Conservation (phyloP, 2,888 invertebrate species). For the Thymelicus acteon region DNA sequence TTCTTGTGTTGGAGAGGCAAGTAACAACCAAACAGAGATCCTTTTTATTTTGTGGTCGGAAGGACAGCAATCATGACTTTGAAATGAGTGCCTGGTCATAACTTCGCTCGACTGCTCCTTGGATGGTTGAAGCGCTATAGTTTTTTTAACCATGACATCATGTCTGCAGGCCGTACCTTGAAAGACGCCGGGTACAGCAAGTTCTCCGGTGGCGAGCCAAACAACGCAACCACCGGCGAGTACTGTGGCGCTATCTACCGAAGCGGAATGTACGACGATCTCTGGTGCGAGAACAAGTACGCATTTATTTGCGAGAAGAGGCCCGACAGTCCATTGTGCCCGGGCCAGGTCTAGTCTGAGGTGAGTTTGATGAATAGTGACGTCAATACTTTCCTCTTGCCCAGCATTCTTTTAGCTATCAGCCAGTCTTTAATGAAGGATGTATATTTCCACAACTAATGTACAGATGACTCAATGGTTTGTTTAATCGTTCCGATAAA, state of each 20-base stretch:
- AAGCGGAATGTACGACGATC: constrained; percentile 50
- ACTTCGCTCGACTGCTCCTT: background rate
- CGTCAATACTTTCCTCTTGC: background rate
- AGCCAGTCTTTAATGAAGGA: too few species aligned
- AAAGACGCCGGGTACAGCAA: constrained; percentile 55
- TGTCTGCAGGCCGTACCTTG: constrained; percentile 53
- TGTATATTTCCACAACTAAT: too few species aligned
- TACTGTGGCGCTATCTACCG: constrained; percentile 55
- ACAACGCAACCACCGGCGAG: constrained; percentile 50
- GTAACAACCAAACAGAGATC: too few species aligned
- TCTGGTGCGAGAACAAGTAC: constrained; percentile 50
- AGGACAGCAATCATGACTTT: too few species aligned
- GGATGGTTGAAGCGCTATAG: background rate
- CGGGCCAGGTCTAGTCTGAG: background rate
- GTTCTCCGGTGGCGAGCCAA: constrained; percentile 53
- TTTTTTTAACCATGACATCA: background rate
- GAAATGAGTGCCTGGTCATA: too few species aligned
- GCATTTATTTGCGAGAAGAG: constrained; percentile 53
- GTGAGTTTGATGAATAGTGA: background rate
- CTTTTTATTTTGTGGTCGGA: too few species aligned
- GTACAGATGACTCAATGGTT: too few species aligned
- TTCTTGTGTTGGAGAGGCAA: too few species aligned
- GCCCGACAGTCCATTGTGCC: background rate
- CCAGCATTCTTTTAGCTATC: too few species aligned
- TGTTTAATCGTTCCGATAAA: too few species aligned